Conservation (phyloP, 1,140 invertebrate species). For the Drosophila sp. region DNA sequence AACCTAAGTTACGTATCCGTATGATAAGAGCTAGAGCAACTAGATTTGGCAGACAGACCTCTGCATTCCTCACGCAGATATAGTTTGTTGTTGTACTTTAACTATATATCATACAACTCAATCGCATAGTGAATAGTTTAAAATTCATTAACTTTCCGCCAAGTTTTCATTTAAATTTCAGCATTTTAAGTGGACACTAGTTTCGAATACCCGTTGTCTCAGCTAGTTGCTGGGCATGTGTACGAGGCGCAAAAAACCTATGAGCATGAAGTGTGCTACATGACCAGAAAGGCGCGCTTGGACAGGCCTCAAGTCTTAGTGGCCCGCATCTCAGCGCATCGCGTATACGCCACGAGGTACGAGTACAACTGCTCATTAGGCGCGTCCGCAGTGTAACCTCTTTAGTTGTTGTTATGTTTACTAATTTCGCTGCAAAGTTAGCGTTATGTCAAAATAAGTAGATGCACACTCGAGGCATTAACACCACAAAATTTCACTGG, state of each 20-base stretch:
- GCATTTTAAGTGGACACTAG: no score
- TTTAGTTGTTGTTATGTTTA: constrained; percentile 25
- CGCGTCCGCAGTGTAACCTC: constrained; percentile 37
- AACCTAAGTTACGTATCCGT: no score
- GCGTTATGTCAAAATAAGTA: constrained; percentile 40
- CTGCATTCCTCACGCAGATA: no score
- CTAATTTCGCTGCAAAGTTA: constrained; percentile 69
- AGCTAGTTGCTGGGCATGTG: constrained; percentile 27
- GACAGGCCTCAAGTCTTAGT: constrained; percentile 19
- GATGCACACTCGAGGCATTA: constrained; percentile 28
- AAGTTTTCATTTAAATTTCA: no score
- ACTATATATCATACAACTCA: no score
- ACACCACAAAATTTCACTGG: constrained; percentile 60
- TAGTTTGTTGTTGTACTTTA: no score
- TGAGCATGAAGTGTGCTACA: constrained; percentile 57
- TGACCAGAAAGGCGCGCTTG: constrained; percentile 56
- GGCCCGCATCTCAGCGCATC: constrained; percentile 32
- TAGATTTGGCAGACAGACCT: no score
- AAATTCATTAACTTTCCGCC: no score
- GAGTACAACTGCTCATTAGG: constrained; percentile 65
- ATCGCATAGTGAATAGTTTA: no score
- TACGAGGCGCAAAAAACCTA: constrained; percentile 54
- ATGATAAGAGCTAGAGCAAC: no score
- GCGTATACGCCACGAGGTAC: constrained; percentile 62
- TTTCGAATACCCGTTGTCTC: not conserved